Evolutionary conservation across 2,888 invertebrate genomes (phyloP).

Genomic region (Ptilodon capucinus): DNA sequence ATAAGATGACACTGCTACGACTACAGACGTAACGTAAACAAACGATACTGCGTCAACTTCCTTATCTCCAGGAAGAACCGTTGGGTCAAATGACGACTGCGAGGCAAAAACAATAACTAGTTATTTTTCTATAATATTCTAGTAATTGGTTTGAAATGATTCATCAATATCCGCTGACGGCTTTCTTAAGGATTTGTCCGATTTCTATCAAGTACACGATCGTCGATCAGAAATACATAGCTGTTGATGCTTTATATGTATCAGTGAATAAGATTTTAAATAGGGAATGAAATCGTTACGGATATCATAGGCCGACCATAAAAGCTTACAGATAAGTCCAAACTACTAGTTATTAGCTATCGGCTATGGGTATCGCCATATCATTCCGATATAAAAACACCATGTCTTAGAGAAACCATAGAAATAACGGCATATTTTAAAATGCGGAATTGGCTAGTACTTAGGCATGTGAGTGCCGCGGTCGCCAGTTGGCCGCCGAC

Average conservation of each 20-base stretch:
- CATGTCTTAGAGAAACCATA: slow-evolving; percentile 57
- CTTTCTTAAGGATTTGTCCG: not conserved
- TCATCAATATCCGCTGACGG: not conserved
- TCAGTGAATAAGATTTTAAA: no score
- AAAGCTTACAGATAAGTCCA: slow-evolving; percentile 21
- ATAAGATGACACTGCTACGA: slow-evolving; percentile 35
- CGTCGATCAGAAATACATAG: no score
- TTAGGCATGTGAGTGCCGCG: slow-evolving; percentile 57
- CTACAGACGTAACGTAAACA: slow-evolving; percentile 44
- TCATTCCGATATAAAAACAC: slow-evolving; percentile 41
- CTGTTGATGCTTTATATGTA: no score
- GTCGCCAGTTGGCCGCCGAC: slow-evolving; percentile 77
- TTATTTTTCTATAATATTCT: slow-evolving; percentile 23
- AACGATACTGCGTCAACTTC: slow-evolving; percentile 50
- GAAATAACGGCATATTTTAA: slow-evolving; percentile 75
- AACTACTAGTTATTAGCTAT: slow-evolving; percentile 34
- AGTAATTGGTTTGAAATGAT: slow-evolving; percentile 6
- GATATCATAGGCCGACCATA: not conserved
- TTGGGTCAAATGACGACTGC: slow-evolving; percentile 41
- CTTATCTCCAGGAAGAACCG: slow-evolving; percentile 64
- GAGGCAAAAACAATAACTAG: slow-evolving; percentile 26
- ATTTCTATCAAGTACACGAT: no score
- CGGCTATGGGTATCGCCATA: slow-evolving; percentile 30
- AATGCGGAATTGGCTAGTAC: slow-evolving; percentile 78
- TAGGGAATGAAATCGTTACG: not conserved